phyloP scores from a whole-genome alignment of 2,888 invertebrate species.

The Merodon equestris region DNA sequence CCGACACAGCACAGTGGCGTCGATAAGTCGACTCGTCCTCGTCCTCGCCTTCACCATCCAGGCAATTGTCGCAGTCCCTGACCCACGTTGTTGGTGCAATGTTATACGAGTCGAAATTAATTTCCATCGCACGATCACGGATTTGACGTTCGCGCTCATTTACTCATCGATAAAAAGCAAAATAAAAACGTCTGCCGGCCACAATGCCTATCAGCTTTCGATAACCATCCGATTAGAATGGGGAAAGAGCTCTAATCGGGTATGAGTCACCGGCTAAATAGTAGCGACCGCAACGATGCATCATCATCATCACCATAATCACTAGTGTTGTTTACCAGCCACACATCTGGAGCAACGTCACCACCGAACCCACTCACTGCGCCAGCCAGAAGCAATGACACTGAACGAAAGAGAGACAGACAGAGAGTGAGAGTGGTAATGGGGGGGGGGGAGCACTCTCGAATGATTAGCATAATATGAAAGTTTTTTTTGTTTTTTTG shows the following conservation, averaged over 20 bases:
- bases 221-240: slow-evolving; percentile 36
- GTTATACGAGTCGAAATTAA: slow-evolving; percentile 46
- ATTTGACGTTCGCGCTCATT: slow-evolving; percentile 28
- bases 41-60: background rate
- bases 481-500: slow-evolving; percentile 6
- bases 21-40: background rate
- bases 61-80: background rate
- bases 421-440: too few relatives aligned
- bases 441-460: slow-evolving; percentile 14
- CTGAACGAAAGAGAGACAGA: background rate
- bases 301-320: slow-evolving; percentile 34
- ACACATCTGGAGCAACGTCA: slow-evolving; percentile 55
- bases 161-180: slow-evolving; percentile 10
- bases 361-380: background rate
- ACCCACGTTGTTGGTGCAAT: slow-evolving; percentile 1
- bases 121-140: slow-evolving; percentile 52
- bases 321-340: slow-evolving; percentile 25
- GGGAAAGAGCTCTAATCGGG: slow-evolving; percentile 31
- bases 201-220: slow-evolving; percentile 56
- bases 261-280: slow-evolving; percentile 44
- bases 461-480: slow-evolving; percentile 54
- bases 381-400: background rate
- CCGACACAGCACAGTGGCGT: background rate
- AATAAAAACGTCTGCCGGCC: slow-evolving; percentile 35
- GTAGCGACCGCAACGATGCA: slow-evolving; percentile 44